Evolutionary conservation across 35 echinoderm and acorn worm genomes (phyloP), one percentile per base, ranked within the genome.

Genomic region (Eucidaris tribuloides): DNA sequence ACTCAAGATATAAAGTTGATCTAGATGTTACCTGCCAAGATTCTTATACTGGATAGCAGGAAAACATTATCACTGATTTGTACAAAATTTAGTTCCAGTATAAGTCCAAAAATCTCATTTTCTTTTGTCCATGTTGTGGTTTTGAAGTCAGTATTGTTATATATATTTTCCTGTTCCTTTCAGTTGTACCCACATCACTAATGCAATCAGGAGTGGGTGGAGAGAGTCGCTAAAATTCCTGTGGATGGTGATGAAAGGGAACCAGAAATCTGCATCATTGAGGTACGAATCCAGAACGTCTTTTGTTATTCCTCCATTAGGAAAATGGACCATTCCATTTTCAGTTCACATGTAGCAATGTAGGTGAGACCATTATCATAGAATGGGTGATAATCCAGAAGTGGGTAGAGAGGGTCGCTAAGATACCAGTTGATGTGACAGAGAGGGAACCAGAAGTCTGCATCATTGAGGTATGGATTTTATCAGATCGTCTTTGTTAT

Each of bases 161-260:
- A 41, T 30, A 37, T 68, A 36, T 82, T 23, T 62, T 81, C 58
- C 24, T n/a, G n/a, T n/a, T n/a, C n/a, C n/a, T n/a, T n/a, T n/a
- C 66, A 99, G 96, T 99, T 49, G 90, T 99, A 15, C 96, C 34
- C 96, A 99, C 59, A 85, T 99, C 49, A 99, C 96, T 46, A 88
- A 99, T 77, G 96, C 96, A 24, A 93, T 99, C 96, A 99, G 46
- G 96, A 99, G 45, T 99, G 96, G 96, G 96, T 99, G 17, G 96
- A 99, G 66, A 83, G 96, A 45, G 96, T 99, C 31, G 91, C 96
- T 19, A 86, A 83, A 46, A 83, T 99, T 36, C 87, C 96, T 40
- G 96, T 99, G 27, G 96, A 99, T 81, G 96, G 96, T 7, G 87
- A 99, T 58, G 44, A 93, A 0, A 42, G 80, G 56, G 90, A 89